Base-by-base conservation (phyloP, 2,888 invertebrate genomes). In the Tenthredo mesomela region DNA sequence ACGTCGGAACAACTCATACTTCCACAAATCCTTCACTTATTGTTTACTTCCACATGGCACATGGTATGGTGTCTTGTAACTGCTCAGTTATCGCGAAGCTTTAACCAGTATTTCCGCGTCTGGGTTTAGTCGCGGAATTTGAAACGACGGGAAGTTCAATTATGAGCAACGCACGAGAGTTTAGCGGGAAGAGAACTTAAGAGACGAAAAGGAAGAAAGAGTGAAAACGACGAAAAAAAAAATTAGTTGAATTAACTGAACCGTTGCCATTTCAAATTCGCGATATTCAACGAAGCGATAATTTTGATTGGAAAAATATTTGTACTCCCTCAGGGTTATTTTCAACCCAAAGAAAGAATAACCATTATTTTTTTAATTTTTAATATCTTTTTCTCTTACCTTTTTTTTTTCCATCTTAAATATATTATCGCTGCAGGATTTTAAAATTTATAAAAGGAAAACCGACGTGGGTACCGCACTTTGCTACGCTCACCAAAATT, bases 301-400 rank as follows among this genome's bases (percentile, higher is more conserved):
- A 67, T 67, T 67, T 33, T 33, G 29, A 67, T 67, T 67, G 67
- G 33, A 67, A 67, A 67, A 67, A 87, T 84, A 84, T 77, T 37
- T 61, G 40, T 40, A 83, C 84, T 77, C 54, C 82, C 21, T 61
- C 54, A 43, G 15, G 15, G 6, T 61, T 61, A 25, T 61, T 25
- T 61, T 61, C 12, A 71, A 65, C 29, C 77, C 70, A 43, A 25
- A 29, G 67, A 37, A 70, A 43, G 50, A 71, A 25, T 47, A 58
- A 25, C 77, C 65, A 29, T 84, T 77, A 58, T 33, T 54, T 67
- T 33, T 21, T 29, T 33, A 67, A 67, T 67, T 33, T 29, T 67
- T 33, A 67, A 67, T 67, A 18, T 18, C 67, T 33, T 65, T 12
- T 65, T 29, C 15, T 33, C 33, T 15, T 15, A 18, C 4, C 33